Base-by-base conservation (phyloP, 2,797 vertebrate species). In the Halcyon chelicuti region DNA sequence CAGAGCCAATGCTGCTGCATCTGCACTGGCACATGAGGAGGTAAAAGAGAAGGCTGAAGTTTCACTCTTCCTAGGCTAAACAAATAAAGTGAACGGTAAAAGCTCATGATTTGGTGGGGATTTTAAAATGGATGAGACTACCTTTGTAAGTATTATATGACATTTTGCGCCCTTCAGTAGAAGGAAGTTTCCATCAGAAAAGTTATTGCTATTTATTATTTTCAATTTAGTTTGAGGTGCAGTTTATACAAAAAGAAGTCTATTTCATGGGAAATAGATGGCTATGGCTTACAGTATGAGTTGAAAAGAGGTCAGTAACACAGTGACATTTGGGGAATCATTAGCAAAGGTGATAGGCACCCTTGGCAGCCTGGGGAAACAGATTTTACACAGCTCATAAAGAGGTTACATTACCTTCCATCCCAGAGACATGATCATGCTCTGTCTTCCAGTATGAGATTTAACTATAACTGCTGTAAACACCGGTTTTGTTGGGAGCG, bases 221-320 rank as follows among this genome's bases (percentile, higher is more conserved):
- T 91, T 88, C 65, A 67, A 42, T 67, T 94, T 61, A 7, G 57
- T 73, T 90, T 81, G 49, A 88, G 60, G 28, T 51, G 42, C 29
- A 79, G 68, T 70, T 63, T 75, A 61, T 58, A 51, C 22, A 54
- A 39, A 81, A 74, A 55, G 61, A 12, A 57, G 62, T 7, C 55
- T 71, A 18, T n/a, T 54, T 65, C 55, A 8, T 42, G 80, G 65
- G 79, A 82, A 80, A 70, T 5, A 83, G 44, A 29, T 5, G 26
- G 40, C 28, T 54, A 4, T 18, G 7, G 46, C 44, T 91, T 71
- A 75, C 3, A 5, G 29, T 73, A 51, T 49, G 28, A 78, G 58
- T 75, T 94, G 70, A 66, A 90, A 93, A 88, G 66, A 81, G 55
- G 37, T 87, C 55, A 86, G 93, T 94, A 96, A 80, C 78, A 82